Evolutionary conservation across 2,113 vertebrate species (phyloP).

Genomic region (Laterallus jamaicensis): DNA sequence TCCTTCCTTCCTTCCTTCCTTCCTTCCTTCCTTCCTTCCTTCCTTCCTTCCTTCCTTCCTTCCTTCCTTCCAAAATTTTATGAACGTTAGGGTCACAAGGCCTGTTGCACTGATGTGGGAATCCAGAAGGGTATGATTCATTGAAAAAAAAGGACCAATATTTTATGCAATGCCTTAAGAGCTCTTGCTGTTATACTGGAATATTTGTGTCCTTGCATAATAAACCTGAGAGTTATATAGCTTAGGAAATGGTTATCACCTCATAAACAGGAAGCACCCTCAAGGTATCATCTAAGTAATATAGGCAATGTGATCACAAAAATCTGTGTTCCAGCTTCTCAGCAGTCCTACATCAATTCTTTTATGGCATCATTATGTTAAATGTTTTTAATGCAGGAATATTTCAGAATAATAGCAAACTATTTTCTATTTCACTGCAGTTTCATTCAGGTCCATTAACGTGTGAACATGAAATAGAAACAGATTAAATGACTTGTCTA

Average conservation of each 20-base stretch:
- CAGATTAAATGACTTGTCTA: neutral
- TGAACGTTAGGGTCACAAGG: neutral
- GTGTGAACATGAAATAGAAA: neutral
- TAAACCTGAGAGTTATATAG: conserved; percentile 40
- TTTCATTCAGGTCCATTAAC: conserved; percentile 35
- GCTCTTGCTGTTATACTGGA: neutral
- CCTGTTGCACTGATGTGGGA: neutral
- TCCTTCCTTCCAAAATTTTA: neutral
- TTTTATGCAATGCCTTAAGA: neutral
- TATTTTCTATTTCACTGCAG: conserved; percentile 50
- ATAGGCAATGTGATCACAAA: conserved; percentile 35
- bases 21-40: too few species aligned
- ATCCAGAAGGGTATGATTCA: neutral
- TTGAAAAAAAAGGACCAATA: neutral
- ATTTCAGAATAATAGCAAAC: conserved; percentile 59
- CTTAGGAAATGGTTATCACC: conserved; percentile 57
- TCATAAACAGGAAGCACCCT: conserved; percentile 62
- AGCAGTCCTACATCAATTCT: conserved; percentile 26
- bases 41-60: too few species aligned
- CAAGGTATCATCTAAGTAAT: conserved; percentile 58
- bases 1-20: too few species aligned
- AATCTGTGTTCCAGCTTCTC: conserved; percentile 31
- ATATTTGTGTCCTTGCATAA: conserved; percentile 39
- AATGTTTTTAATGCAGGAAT: conserved; percentile 53
- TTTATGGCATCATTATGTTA: conserved; percentile 64